These are phyloP conservation scores for Aphaenogaster ashmeadi DNA, from an alignment of 1,140 invertebrate genomes.

Conservation along the genomic window DNA sequence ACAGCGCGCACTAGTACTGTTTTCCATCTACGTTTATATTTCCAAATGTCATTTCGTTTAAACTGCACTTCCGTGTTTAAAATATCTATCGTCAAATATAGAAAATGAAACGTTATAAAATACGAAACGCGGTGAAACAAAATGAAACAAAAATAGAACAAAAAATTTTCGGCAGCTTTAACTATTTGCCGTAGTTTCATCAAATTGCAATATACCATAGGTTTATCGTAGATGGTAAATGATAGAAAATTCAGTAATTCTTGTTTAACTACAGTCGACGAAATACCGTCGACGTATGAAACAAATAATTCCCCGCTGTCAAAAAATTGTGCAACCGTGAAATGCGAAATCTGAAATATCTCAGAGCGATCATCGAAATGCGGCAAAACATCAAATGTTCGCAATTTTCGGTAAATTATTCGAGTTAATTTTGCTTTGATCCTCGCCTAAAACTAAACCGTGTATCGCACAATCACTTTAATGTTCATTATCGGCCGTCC, in stretches of 20 bases:
- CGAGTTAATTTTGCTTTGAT: constrained; percentile 55
- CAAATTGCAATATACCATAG: constrained; percentile 31
- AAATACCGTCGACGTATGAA: neutral
- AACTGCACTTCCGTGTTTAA: constrained; percentile 43
- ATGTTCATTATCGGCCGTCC: constrained; percentile 50
- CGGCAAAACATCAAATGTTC: neutral
- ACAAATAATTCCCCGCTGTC: neutral
- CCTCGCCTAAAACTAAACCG: constrained; percentile 27
- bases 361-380: neutral
- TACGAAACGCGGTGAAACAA: constrained; percentile 38
- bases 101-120: constrained; percentile 46
- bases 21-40: constrained; percentile 39
- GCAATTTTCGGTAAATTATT: constrained; percentile 41
- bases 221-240: neutral
- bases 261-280: constrained; percentile 30
- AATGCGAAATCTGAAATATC: constrained; percentile 7
- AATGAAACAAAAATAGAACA: constrained; percentile 57
- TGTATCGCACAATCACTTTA: constrained; percentile 40
- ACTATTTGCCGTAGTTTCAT: constrained; percentile 40
- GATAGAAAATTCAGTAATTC: constrained; percentile 24
- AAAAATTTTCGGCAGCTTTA: neutral
- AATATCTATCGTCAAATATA: constrained; percentile 60
- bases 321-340: neutral
- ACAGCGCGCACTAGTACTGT: constrained; percentile 24
- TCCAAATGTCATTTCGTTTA: constrained; percentile 56